A percentile compares a stretch with the other conserved stretches of the same genome.
Evolutionary conservation across 1,140 invertebrate genomes (phyloP).

Genomic region (Leguminivora glycinivorella): DNA sequence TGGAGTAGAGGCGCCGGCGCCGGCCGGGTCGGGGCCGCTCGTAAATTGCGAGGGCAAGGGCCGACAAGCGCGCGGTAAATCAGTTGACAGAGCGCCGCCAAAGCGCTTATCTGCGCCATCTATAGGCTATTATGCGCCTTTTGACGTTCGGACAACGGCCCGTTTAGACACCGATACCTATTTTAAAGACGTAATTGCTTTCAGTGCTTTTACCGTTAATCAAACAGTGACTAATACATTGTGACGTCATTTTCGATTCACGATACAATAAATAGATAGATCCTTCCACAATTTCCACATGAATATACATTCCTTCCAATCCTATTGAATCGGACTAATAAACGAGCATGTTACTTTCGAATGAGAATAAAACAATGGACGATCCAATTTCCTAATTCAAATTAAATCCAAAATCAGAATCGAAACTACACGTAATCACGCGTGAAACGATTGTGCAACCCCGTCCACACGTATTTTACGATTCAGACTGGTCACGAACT

Average conservation of each 20-base stretch:
- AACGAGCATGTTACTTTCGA: not conserved
- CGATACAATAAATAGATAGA: not conserved
- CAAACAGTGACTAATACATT: constrained; percentile 5
- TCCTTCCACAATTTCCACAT: not conserved
- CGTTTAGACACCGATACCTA: constrained; percentile 53
- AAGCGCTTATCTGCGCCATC: constrained; percentile 66
- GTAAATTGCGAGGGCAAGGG: constrained; percentile 64
- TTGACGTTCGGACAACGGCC: constrained; percentile 68
- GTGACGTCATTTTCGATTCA: not conserved
- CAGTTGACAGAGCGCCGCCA: constrained; percentile 58
- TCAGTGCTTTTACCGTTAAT: constrained; percentile 17
- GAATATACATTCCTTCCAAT: not conserved
- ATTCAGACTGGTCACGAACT: not conserved
- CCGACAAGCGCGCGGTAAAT: constrained; percentile 67
- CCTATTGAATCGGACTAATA: not conserved
- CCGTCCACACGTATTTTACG: not conserved
- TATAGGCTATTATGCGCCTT: constrained; percentile 71
- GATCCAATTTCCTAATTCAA: constrained; percentile 23
- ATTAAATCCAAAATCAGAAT: constrained; percentile 6
- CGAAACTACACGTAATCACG: constrained; percentile 14
- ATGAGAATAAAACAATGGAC: constrained; percentile 13
- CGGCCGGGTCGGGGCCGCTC: constrained; percentile 43
- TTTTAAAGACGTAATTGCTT: constrained; percentile 20
- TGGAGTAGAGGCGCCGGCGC: constrained; percentile 50
- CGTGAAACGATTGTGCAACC: constrained; percentile 16